These are phyloP conservation scores for Ricordea florida DNA, from an alignment of 92 coral and sea anemone genomes.

Conservation along the genomic window DNA sequence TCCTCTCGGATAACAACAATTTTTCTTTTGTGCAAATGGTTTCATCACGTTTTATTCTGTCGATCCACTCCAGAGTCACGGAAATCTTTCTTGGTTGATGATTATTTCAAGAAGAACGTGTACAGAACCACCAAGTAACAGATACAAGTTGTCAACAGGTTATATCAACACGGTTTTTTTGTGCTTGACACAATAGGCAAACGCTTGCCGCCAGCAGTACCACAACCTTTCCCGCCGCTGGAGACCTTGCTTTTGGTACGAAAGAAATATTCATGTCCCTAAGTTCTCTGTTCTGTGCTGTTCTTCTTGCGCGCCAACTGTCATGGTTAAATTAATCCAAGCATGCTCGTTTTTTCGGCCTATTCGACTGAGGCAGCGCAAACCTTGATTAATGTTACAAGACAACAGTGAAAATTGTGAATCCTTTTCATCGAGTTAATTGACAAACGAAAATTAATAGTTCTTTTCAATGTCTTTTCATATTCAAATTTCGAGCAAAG, in stretches of 20 bases:
- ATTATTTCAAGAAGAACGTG: background rate
- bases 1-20: background rate
- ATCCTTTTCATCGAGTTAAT: constrained; percentile 46
- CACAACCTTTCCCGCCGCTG: too few species aligned
- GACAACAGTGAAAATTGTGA: constrained; percentile 48
- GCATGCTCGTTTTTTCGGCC: too few species aligned
- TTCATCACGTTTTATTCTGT: constrained; percentile 7
- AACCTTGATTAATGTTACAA: constrained; percentile 44
- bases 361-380: constrained; percentile 22
- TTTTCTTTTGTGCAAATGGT: constrained; percentile 6
- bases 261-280: too few species aligned
- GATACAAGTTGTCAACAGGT: constrained; percentile 25
- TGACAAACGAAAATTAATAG: constrained; percentile 65
- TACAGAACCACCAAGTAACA: background rate
- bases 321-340: too few species aligned
- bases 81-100: background rate
- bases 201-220: constrained; percentile 48
- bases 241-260: too few species aligned
- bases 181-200: constrained; percentile 20
- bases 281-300: too few species aligned
- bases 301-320: too few species aligned
- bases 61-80: background rate
- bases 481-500: constrained; percentile 61
- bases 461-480: constrained; percentile 55
- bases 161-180: constrained; percentile 19